A percentile compares a stretch with the other conserved stretches of the same genome.
phyloP scores from a whole-genome alignment of 2,113 vertebrate species.

The Melierax canorus region DNA sequence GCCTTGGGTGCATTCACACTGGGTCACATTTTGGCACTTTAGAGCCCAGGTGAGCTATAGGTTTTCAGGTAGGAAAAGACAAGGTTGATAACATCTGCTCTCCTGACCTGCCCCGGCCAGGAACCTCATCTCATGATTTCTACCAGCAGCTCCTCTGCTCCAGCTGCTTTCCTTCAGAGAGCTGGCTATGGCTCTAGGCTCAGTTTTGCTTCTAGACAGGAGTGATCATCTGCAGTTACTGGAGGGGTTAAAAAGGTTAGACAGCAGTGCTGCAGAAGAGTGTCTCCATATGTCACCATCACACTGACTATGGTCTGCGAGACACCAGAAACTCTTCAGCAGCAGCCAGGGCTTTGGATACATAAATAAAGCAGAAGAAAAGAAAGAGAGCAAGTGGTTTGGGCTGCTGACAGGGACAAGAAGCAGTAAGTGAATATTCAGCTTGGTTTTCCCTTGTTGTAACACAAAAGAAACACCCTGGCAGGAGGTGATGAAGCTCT shows the following conservation, averaged over 20 bases:
- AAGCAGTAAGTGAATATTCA: accelerated
- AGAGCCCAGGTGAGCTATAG: not conserved
- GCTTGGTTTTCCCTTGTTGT: not conserved
- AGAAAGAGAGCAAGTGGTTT: not conserved
- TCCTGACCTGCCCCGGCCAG: not conserved
- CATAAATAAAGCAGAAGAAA: not conserved
- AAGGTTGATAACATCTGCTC: not conserved
- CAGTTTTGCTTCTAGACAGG: not conserved
- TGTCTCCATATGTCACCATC: not conserved
- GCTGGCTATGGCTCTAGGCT: not conserved
- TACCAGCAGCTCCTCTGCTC: not conserved
- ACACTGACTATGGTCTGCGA: not conserved
- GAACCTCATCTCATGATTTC: not conserved
- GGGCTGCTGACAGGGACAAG: not conserved
- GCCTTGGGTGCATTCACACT: not conserved
- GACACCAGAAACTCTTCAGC: not conserved
- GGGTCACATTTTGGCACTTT: not conserved
- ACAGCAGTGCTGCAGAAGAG: not conserved
- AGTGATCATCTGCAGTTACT: too few species aligned
- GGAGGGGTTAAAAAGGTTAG: not conserved
- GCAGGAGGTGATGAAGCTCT: not conserved
- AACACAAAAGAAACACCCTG: not conserved
- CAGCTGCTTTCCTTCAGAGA: not conserved
- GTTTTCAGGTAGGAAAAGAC: not conserved
- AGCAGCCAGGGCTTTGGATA: not conserved